These are phyloP conservation scores for Acromyrmex echinatior DNA, from an alignment of 1,140 invertebrate genomes.

Conservation along the genomic window DNA sequence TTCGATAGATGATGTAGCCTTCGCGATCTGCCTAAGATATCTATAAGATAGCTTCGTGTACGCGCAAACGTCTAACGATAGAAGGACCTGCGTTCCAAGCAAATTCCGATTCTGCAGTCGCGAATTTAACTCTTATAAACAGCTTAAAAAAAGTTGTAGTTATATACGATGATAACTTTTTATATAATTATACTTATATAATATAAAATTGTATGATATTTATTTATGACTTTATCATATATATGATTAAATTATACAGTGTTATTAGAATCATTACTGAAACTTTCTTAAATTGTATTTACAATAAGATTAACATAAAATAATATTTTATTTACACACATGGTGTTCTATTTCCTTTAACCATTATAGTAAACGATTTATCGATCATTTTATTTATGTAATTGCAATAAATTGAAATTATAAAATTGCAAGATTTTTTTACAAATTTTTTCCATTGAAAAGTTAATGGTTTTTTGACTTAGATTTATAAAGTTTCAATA, in stretches of 20 bases:
- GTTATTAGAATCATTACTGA: not conserved
- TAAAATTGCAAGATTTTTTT: constrained; percentile 1
- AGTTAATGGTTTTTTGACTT: not conserved
- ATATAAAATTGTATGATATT: too few species aligned
- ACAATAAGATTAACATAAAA: not conserved
- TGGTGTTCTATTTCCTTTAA: not conserved
- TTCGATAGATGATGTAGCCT: constrained; percentile 42
- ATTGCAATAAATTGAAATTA: not conserved
- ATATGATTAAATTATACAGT: not conserved
- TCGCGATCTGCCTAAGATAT: constrained; percentile 43
- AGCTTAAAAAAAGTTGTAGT: too few species aligned
- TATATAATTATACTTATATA: too few species aligned
- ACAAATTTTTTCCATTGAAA: not conserved
- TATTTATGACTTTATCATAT: not conserved
- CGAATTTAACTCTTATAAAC: not conserved
- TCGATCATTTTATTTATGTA: not conserved
- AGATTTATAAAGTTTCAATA: not conserved
- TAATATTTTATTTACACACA: not conserved
- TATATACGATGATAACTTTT: too few species aligned
- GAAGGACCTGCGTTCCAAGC: not conserved
- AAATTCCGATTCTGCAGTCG: constrained; percentile 19
- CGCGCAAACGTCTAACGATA: constrained; percentile 13
- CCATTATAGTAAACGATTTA: not conserved
- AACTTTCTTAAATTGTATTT: not conserved
- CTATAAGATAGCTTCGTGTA: constrained; percentile 12